These are phyloP conservation scores for Ceyx cyanopectus DNA, from an alignment of 2,113 vertebrate species.

Conservation along the genomic window DNA sequence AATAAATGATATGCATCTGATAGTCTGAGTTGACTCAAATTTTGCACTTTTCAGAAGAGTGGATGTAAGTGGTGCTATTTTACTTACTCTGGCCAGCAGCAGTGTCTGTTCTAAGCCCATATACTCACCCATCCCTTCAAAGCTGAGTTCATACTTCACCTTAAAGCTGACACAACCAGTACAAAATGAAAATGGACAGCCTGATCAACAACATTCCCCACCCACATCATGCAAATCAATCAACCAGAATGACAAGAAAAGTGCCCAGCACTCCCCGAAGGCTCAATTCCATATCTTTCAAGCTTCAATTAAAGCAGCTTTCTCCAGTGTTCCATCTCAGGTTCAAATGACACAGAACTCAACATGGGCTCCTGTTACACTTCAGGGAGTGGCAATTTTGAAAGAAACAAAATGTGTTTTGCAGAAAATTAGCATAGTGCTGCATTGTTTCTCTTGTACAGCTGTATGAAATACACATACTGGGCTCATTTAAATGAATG, in stretches of 20 bases:
- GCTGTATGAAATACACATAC: not conserved
- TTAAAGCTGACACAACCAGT: constrained; percentile 30
- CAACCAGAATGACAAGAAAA: constrained; percentile 67
- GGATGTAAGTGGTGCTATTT: not conserved
- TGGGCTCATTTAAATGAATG: not conserved
- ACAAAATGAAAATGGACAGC: constrained; percentile 56
- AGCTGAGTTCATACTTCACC: not conserved
- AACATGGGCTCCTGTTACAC: constrained; percentile 30
- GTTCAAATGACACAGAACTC: constrained; percentile 48
- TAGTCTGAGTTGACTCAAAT: not conserved
- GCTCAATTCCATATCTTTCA: constrained; percentile 46
- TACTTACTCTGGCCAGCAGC: not conserved
- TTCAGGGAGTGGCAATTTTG: constrained; percentile 38
- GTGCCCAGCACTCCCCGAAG: constrained; percentile 48
- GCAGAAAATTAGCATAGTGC: not conserved
- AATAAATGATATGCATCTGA: not conserved
- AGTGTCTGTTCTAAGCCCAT: not conserved
- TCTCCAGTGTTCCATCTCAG: constrained; percentile 39
- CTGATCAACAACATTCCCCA: constrained; percentile 60
- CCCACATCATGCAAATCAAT: constrained; percentile 66
- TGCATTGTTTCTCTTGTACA: not conserved
- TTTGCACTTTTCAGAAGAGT: not conserved
- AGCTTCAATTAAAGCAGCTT: constrained; percentile 38
- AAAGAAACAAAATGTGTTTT: not conserved
- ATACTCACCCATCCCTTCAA: not conserved